Percentiles rank a stretch among this genome's conserved stretches.
Conservation (phyloP, 2,113 vertebrate species). For the Sylvietta virens region DNA sequence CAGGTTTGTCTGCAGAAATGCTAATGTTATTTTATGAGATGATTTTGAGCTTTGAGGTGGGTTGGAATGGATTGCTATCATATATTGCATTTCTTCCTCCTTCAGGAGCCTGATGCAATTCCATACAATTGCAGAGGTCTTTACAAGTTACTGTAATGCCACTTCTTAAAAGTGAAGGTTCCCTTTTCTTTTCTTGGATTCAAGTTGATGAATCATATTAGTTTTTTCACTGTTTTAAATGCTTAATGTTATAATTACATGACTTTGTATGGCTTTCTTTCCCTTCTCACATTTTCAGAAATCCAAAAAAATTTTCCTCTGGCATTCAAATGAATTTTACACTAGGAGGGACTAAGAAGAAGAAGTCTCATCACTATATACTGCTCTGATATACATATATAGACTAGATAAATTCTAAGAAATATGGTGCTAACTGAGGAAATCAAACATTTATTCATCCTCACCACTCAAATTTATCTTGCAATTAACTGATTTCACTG, state of each 20-base stretch:
- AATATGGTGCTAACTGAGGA: background rate
- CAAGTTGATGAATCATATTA: background rate
- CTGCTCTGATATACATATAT: background rate
- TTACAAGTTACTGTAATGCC: background rate
- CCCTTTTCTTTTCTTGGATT: background rate
- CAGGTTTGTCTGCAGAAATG: background rate
- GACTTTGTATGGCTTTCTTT: background rate
- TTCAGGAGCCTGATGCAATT: background rate
- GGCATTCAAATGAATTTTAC: background rate
- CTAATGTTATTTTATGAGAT: background rate
- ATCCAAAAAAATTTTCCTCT: background rate
- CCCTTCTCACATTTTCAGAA: background rate
- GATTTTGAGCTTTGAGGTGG: background rate
- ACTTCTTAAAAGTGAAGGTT: background rate
- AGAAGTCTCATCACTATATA: background rate
- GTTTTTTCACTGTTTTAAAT: background rate
- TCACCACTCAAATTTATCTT: background rate
- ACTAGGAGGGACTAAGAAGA: background rate
- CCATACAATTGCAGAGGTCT: background rate
- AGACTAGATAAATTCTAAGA: background rate
- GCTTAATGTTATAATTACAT: background rate
- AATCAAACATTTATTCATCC: background rate
- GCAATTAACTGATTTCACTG: background rate
- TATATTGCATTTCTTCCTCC: background rate
- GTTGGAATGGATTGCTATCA: background rate